Evolutionary conservation across 1,140 invertebrate species (phyloP).

Genomic region (Drosophila pectinifera): DNA sequence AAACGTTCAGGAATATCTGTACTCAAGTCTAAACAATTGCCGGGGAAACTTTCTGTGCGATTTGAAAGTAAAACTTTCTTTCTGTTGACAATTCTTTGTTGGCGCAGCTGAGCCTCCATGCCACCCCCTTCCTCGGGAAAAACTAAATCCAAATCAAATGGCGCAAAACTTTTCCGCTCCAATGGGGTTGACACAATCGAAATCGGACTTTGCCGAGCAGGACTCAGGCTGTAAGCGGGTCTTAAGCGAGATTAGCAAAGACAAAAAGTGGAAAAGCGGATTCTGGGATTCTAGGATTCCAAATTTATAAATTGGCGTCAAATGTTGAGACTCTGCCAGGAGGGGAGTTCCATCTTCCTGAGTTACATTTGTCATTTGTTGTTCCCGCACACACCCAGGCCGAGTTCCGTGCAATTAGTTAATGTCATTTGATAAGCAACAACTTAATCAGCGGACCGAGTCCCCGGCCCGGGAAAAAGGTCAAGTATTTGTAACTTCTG

Average conservation of each 20-base stretch:
- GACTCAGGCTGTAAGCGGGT: slow-evolving; percentile 57
- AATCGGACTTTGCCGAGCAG: slow-evolving; percentile 36
- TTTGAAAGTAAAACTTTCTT: slow-evolving; percentile 78
- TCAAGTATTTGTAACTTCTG: slow-evolving; percentile 72
- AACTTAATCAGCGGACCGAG: slow-evolving; percentile 66
- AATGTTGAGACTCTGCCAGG: slow-evolving; percentile 38
- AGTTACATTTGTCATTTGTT: slow-evolving; percentile 66
- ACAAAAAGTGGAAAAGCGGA: slow-evolving; percentile 50
- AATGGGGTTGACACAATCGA: slow-evolving; percentile 57
- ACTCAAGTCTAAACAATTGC: slow-evolving; percentile 61
- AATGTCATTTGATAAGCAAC: slow-evolving; percentile 71
- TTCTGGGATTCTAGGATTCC: slow-evolving; percentile 52
- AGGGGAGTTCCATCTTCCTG: neutral
- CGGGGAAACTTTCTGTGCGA: slow-evolving; percentile 61
- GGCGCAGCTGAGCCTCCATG: slow-evolving; percentile 67
- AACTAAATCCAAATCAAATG: slow-evolving; percentile 72
- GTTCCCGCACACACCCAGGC: slow-evolving; percentile 29
- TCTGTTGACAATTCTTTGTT: slow-evolving; percentile 63
- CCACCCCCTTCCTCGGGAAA: neutral
- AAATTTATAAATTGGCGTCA: slow-evolving; percentile 81
- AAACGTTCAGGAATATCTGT: slow-evolving; percentile 32
- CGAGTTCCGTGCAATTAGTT: slow-evolving; percentile 68
- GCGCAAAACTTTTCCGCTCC: slow-evolving; percentile 67
- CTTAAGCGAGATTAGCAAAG: slow-evolving; percentile 68
- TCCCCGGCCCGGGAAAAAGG: slow-evolving; percentile 52